Base-by-base conservation (phyloP, 2,888 invertebrate species). In the Timema cristinae region DNA sequence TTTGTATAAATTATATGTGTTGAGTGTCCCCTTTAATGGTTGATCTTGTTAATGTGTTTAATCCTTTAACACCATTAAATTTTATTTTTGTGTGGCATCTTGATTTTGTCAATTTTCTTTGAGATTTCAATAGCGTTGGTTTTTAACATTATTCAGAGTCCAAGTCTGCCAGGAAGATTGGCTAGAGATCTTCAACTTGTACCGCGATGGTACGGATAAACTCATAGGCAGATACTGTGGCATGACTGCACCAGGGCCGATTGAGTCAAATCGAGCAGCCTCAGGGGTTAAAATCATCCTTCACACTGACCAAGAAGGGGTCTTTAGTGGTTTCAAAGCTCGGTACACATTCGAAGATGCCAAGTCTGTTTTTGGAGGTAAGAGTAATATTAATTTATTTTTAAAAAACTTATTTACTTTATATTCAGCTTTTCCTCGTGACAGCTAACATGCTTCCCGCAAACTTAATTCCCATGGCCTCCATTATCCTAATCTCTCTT, bases 291-390 rank as follows among this genome's bases (percentile, higher is more conserved):
- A 94, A 80, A 89, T 98, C 73, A 88, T 95, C 71, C 88, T 98
- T 78, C 93, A 94, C 81, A 94, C 98, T 51, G 93, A 98, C 82
- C 87, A 88, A 50, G 91, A 92, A 77, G 91, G 90, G 72, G 95
- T 97, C 68, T 94, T 92, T 77, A 96, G 95, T 78, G 98, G 98
- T 49, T 99, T 99, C 84, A 96, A 95, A 82, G 98, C 97, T 13
- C 88, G 93, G 78, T 99, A 97, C 82, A 91, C 94, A 78, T 98
- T 98, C 82, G 93, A 97, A 84, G 87, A 90, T 61, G 92, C 92
- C 75, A 93, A 93, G 83, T 91, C 93, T 54, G 92, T 94, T 81
- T 94, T 93, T 80, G 94, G 94, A 80, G 87, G 87, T 86, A 79
- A 77, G 77, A n/a, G 13, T 54, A 54, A 13, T 13, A 54, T 52